These are phyloP conservation scores for Neodiprion fabricii DNA, from an alignment of 1,140 invertebrate genomes.

Conservation along the genomic window DNA sequence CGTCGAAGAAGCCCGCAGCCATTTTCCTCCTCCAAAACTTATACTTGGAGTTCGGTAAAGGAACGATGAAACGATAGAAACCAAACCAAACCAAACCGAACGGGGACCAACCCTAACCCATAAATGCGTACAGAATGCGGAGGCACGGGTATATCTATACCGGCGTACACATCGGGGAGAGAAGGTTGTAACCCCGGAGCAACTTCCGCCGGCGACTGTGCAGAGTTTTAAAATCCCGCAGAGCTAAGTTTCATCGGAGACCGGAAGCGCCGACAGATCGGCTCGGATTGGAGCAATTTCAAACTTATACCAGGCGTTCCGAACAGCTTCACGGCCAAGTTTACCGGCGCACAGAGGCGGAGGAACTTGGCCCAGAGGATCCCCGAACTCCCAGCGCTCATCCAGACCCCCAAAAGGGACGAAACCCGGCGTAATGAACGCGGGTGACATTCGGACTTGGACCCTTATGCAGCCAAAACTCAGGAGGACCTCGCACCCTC, in stretches of 20 bases:
- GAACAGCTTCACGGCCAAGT: background rate
- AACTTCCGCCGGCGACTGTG: background rate
- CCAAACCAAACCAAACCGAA: background rate
- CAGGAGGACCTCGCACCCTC: background rate
- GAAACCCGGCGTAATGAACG: background rate
- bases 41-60: constrained; percentile 2
- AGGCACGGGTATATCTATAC: background rate
- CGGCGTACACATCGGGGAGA: background rate
- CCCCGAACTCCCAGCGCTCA: background rate
- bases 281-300: background rate
- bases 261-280: background rate
- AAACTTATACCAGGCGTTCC: background rate
- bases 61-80: constrained; percentile 7
- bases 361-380: background rate
- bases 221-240: background rate
- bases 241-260: background rate
- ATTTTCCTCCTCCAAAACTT: background rate
- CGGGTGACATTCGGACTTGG: background rate
- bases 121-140: background rate
- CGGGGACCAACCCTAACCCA: background rate
- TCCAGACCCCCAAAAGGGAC: background rate
- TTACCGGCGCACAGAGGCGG: background rate
- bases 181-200: background rate
- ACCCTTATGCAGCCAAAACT: background rate
- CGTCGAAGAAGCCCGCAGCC: background rate